Evolutionary conservation across 1,140 invertebrate species (phyloP), one percentile per base, ranked within the genome.

Genomic region (Drosophila takahashii): DNA sequence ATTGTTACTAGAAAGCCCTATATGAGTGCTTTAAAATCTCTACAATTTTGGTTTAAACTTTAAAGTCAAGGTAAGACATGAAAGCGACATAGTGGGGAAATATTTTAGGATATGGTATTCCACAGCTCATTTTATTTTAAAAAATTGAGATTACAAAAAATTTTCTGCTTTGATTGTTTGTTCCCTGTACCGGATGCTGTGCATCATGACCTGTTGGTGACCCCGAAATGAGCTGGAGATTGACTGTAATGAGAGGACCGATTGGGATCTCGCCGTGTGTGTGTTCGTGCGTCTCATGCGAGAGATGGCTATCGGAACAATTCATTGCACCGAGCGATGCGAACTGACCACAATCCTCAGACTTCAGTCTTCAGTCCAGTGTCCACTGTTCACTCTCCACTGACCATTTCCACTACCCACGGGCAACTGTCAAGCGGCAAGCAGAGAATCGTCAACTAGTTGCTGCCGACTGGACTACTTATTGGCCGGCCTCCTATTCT

Each of bases 211-310:
- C 81, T 66, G 62, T 26, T 52, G 60, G 45, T 81, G 79, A 81
- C 75, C 58, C 58, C 80, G 58, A 84, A 89, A 89, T 89, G 86
- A 89, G 84, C 45, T 57, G n/a, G 13, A 44, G 66, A 89, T 89
- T 84, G 84, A 89, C 84, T 89, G 84, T 89, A 89, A 89, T 89
- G 84, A 89, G 84, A 56, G 79, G 51, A 57, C 47, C 57, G 85
- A 89, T 90, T 78, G 50, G 27, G 13, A 89, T 89, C 84, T 34
- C 45, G 53, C 70, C 56, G 45, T 69, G 60, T 87, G 83, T 87
- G 85, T 89, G 80, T 89, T 64, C 74, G 73, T 67, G 66, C 79
- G 77, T 75, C 81, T 90, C 75, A 90, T 85, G 86, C 78, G 81
- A 77, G 70, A 79, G 87, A 90, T 90, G 74, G 78, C 77, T 76